phyloP scores from a whole-genome alignment of 2,888 invertebrate genomes.

The Leptopilina syphax region DNA sequence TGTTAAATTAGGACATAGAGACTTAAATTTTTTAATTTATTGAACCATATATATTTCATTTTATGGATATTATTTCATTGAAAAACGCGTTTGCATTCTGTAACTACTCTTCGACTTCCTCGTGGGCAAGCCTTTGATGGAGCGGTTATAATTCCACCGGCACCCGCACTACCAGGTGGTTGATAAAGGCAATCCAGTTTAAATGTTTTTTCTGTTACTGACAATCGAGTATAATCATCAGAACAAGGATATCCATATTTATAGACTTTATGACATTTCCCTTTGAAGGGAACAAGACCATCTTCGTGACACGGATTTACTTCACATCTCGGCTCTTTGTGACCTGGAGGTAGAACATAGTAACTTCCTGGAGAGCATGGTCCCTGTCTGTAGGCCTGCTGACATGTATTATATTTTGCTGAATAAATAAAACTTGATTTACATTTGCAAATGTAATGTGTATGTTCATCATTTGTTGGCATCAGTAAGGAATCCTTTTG shows the following conservation, averaged over 20 bases:
- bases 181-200: conserved; percentile 79
- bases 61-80: background rate
- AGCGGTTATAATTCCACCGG: conserved; percentile 57
- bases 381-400: conserved; percentile 81
- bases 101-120: conserved; percentile 63
- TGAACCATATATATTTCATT: too few relatives aligned
- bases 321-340: conserved; percentile 80
- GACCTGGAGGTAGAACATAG: conserved; percentile 78
- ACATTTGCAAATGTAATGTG: conserved; percentile 72
- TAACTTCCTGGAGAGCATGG: conserved; percentile 81
- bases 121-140: conserved; percentile 62
- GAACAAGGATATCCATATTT: conserved; percentile 77
- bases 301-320: conserved; percentile 81
- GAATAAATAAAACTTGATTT: conserved; percentile 79
- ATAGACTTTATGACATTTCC: conserved; percentile 78
- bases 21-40: too few relatives aligned
- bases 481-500: background rate
- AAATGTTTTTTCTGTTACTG: conserved; percentile 81
- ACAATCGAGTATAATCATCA: conserved; percentile 77
- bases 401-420: conserved; percentile 81
- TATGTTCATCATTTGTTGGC: background rate
- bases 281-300: conserved; percentile 77
- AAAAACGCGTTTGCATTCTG: conserved; percentile 48
- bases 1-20: too few relatives aligned
- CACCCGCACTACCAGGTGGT: background rate